phyloP scores from a whole-genome alignment of 2,888 invertebrate species.

The Campaea margaritaria region DNA sequence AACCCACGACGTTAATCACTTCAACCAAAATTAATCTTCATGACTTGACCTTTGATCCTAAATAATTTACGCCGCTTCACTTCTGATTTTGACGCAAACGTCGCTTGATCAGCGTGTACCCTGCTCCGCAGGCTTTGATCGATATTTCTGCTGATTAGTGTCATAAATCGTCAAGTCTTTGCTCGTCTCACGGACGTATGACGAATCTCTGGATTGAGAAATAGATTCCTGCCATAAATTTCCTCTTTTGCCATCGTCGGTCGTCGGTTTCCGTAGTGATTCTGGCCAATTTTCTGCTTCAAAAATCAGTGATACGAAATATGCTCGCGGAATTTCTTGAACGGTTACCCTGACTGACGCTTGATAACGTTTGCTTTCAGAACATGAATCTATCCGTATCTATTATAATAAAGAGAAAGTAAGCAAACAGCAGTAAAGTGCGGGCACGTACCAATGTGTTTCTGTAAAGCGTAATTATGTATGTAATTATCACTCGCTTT shows the following conservation, averaged over 20 bases:
- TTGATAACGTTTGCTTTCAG: conserved; percentile 13
- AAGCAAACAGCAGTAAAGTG: too few species aligned
- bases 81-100: conserved; percentile 10
- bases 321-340: conserved; percentile 6
- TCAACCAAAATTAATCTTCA: neutral
- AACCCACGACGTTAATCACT: neutral
- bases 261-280: conserved; percentile 6
- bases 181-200: neutral
- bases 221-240: conserved; percentile 16
- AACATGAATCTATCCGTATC: neutral
- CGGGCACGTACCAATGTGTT: too few species aligned
- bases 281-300: conserved; percentile 28
- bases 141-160: conserved; percentile 5
- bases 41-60: conserved; percentile 11
- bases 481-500: too few species aligned
- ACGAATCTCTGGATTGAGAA: conserved; percentile 11
- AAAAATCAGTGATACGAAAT: conserved; percentile 23
- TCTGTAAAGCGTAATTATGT: too few species aligned
- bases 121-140: conserved; percentile 6
- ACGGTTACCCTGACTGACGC: neutral
- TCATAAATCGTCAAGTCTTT: neutral
- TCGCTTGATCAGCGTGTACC: conserved; percentile 3
- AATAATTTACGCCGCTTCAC: neutral
- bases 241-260: neutral
- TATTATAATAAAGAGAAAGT: too few species aligned